A percentile compares a stretch with the other conserved stretches of the same genome.
phyloP scores from a whole-genome alignment of 1,140 invertebrate species.

The Neodiprion virginianus region DNA sequence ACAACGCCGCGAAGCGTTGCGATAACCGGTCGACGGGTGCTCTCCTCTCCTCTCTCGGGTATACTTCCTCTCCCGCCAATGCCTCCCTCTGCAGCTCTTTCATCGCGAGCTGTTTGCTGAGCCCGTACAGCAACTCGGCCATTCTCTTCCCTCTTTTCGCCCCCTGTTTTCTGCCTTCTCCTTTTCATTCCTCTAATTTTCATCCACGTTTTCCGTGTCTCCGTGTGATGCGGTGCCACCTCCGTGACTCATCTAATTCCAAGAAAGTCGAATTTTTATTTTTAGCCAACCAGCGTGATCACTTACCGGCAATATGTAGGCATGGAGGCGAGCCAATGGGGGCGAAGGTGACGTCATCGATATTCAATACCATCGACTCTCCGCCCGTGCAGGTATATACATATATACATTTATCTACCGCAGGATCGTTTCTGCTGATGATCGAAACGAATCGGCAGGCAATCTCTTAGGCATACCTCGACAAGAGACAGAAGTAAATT shows the following conservation, averaged over 20 bases:
- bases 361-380: background rate
- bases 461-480: background rate
- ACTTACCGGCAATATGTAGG: background rate
- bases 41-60: background rate
- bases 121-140: too few relatives aligned
- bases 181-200: background rate
- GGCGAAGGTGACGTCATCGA: background rate
- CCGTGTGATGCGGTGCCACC: background rate
- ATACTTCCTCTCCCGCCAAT: background rate
- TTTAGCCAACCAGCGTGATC: background rate
- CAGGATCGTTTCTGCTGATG: background rate
- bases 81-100: background rate
- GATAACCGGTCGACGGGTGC: background rate
- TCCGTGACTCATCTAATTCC: background rate
- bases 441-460: background rate
- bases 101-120: background rate
- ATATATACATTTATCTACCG: background rate
- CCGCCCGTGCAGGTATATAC: background rate
- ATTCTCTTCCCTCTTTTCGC: background rate
- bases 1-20: conserved; percentile 6
- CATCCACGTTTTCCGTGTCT: background rate
- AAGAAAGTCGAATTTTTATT: background rate
- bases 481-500: background rate
- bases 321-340: background rate
- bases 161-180: background rate